Percentiles rank a stretch among this genome's conserved stretches.
These are phyloP conservation scores for Rhynchotus rufescens DNA, from an alignment of 2,797 vertebrate species.

Conservation along the genomic window DNA sequence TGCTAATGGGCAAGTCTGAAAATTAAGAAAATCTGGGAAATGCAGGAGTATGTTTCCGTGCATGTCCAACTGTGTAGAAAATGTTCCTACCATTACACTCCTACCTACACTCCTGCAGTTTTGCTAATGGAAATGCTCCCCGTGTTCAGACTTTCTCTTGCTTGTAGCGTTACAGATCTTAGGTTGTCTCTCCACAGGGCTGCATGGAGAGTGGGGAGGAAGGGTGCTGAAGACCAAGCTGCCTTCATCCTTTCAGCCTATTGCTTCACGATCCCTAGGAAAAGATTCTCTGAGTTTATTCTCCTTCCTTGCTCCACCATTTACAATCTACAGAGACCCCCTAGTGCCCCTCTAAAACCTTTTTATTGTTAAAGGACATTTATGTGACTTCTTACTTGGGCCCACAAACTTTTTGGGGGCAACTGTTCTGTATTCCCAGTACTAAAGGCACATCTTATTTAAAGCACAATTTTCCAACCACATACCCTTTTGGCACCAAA, in stretches of 20 bases:
- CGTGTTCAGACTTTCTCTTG: neutral
- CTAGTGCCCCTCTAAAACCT: fast-evolving
- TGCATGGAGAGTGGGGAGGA: fast-evolving
- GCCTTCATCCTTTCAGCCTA: neutral
- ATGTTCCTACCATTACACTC: neutral
- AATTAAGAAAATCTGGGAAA: neutral
- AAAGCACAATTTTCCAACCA: neutral
- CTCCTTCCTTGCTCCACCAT: neutral
- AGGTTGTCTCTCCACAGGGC: no score
- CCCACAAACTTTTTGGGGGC: neutral
- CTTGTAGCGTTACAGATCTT: neutral
- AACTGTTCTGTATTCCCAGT: neutral
- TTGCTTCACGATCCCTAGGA: neutral
- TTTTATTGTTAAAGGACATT: neutral
- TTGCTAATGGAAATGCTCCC: neutral
- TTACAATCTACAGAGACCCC: neutral
- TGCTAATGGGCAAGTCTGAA: neutral
- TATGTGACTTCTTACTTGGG: neutral
- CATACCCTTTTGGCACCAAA: fast-evolving
- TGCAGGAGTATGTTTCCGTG: neutral
- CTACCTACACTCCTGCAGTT: neutral
- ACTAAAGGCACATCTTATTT: neutral
- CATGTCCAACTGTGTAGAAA: fast-evolving
- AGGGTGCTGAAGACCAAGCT: neutral
- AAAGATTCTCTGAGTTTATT: neutral